Conservation (phyloP, 2,113 vertebrate genomes). For the Rhynchomys soricoides region DNA sequence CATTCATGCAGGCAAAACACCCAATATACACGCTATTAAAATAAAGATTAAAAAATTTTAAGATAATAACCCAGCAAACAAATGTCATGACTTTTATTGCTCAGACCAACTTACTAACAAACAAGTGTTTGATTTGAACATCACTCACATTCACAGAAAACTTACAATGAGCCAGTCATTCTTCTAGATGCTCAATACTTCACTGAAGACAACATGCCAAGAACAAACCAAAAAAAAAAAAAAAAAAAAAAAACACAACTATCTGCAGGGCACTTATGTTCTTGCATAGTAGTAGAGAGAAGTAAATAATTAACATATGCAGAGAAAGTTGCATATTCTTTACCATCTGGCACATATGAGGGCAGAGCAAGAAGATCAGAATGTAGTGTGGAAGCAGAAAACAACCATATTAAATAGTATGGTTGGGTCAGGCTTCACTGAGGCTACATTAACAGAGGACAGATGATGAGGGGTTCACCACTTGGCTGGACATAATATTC, state of each 20-base stretch:
- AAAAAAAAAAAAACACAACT: neutral
- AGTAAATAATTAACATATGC: neutral
- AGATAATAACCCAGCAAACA: neutral
- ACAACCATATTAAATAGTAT: neutral
- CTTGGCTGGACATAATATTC: neutral
- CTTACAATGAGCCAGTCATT: neutral
- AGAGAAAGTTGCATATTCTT: neutral
- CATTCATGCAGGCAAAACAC: neutral
- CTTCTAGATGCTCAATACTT: neutral
- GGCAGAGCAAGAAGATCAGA: neutral
- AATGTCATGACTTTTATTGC: neutral
- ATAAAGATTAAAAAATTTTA: neutral
- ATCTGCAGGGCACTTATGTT: neutral
- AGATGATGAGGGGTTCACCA: neutral
- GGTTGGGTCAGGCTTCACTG: neutral
- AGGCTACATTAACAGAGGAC: neutral
- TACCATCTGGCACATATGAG: slow-evolving; percentile 2
- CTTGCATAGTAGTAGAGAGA: neutral
- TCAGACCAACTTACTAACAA: slow-evolving; percentile 30
- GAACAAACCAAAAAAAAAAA: neutral
- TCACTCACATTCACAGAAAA: neutral
- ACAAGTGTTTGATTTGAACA: slow-evolving; percentile 43
- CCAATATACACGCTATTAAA: neutral
- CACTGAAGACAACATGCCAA: neutral
- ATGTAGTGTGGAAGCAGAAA: neutral